Evolutionary conservation across 2,113 vertebrate genomes (phyloP).

Genomic region (Megaleporinus macrocephalus): DNA sequence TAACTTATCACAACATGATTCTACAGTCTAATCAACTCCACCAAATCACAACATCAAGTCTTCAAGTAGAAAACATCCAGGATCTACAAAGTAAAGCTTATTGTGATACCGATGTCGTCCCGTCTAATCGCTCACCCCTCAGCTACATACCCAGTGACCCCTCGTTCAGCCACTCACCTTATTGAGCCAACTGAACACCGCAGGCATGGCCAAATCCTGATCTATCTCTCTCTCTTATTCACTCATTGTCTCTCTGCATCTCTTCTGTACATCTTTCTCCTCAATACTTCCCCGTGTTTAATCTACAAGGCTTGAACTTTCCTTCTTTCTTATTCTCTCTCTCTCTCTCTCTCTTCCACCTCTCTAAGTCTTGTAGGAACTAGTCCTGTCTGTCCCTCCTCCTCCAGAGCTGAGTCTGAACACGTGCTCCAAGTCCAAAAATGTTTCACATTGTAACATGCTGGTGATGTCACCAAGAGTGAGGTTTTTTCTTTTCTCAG

Average conservation of each 20-base stretch:
- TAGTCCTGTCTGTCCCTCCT: neutral
- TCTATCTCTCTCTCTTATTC: neutral
- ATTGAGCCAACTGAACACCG: slow-evolving; percentile 85
- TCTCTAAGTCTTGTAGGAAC: slow-evolving; percentile 8
- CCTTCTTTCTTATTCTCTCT: neutral
- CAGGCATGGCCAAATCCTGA: slow-evolving; percentile 75
- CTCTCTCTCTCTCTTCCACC: neutral
- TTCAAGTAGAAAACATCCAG: too few relatives aligned
- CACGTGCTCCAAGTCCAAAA: neutral
- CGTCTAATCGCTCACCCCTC: too few relatives aligned
- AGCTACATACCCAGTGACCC: neutral
- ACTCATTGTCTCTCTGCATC: neutral
- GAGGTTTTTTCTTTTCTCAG: neutral
- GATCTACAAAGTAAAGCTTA: neutral
- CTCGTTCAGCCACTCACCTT: slow-evolving; percentile 75
- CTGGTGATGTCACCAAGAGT: neutral
- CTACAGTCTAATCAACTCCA: too few relatives aligned
- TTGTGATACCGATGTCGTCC: too few relatives aligned
- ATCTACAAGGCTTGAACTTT: neutral
- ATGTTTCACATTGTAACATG: slow-evolving; percentile 3
- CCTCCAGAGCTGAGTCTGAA: neutral
- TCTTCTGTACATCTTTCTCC: neutral
- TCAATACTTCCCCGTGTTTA: neutral
- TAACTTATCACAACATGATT: too few relatives aligned
- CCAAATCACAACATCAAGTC: too few relatives aligned